phyloP scores from a whole-genome alignment of 2,888 invertebrate genomes.

The Bursaphelenchus okinawaensis region DNA sequence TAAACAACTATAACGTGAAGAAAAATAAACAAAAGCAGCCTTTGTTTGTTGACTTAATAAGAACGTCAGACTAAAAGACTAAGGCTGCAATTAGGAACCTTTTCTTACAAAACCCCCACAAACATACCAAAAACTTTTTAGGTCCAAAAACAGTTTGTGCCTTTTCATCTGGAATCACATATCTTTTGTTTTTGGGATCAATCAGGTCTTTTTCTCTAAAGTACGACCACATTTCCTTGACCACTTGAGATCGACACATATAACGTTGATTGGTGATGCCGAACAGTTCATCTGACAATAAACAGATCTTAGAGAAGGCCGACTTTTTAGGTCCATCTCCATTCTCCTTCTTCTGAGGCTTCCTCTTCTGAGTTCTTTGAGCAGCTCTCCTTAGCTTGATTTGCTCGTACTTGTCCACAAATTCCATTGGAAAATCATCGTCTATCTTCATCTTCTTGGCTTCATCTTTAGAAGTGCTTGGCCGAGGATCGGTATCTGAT shows the following conservation, averaged over 20 bases:
- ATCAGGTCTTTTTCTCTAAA: constrained; percentile 39
- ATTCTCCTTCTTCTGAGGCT: constrained; percentile 20
- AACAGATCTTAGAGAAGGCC: constrained; percentile 28
- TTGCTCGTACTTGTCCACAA: constrained; percentile 24
- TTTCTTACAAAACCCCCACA: neutral
- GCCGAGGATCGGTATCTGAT: neutral
- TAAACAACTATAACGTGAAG: neutral
- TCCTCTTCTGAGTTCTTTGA: constrained; percentile 5
- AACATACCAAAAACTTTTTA: constrained; percentile 18
- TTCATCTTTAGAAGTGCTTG: neutral
- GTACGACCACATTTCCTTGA: constrained; percentile 46
- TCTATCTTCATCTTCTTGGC: constrained; percentile 7
- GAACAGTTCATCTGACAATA: constrained; percentile 27
- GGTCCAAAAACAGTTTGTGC: constrained; percentile 17
- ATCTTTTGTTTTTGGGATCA: constrained; percentile 41
- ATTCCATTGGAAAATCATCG: neutral
- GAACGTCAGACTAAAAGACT: too few species aligned
- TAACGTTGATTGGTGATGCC: constrained; percentile 22
- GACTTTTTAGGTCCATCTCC: constrained; percentile 17
- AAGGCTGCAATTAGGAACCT: neutral
- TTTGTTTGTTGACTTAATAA: too few species aligned
- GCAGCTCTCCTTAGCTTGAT: constrained; percentile 34
- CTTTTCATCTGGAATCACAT: constrained; percentile 24
- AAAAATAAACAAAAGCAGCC: neutral
- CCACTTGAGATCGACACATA: constrained; percentile 35